These are phyloP conservation scores for Orchestia grillus DNA, from an alignment of 1,140 invertebrate species.

Conservation along the genomic window DNA sequence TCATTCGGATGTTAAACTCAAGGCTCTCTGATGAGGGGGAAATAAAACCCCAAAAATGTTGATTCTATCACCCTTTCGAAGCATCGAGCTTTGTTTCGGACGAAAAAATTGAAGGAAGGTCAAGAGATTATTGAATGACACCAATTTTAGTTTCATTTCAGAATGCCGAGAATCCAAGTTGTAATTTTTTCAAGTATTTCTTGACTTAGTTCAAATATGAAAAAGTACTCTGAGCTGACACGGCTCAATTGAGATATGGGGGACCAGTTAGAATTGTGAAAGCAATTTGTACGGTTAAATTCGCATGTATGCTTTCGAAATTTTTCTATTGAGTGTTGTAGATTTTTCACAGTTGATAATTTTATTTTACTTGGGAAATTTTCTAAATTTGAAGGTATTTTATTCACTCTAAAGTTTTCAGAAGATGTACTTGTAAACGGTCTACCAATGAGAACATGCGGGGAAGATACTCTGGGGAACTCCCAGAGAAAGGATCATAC, in stretches of 20 bases:
- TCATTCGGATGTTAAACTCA: slow-evolving; percentile 44
- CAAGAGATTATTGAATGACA: neutral
- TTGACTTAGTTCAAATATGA: neutral
- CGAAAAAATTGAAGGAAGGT: neutral
- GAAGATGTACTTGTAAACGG: neutral
- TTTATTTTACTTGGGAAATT: neutral
- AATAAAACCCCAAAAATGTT: neutral
- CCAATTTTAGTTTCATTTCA: neutral
- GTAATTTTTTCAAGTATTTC: neutral
- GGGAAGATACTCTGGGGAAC: neutral
- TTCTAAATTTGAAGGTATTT: neutral
- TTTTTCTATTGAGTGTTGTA: neutral
- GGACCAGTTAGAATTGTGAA: neutral
- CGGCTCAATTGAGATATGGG: neutral
- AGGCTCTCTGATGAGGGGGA: neutral
- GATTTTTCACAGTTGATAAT: neutral
- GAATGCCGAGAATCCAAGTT: neutral
- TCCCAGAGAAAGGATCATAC: neutral
- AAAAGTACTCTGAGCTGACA: neutral
- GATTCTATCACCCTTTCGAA: neutral
- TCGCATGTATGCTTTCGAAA: neutral
- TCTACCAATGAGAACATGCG: neutral
- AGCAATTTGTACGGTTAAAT: neutral
- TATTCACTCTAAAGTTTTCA: neutral
- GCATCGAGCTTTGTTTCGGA: neutral